phyloP scores from a whole-genome alignment of 2,888 invertebrate species.

The Tholera decimalis region DNA sequence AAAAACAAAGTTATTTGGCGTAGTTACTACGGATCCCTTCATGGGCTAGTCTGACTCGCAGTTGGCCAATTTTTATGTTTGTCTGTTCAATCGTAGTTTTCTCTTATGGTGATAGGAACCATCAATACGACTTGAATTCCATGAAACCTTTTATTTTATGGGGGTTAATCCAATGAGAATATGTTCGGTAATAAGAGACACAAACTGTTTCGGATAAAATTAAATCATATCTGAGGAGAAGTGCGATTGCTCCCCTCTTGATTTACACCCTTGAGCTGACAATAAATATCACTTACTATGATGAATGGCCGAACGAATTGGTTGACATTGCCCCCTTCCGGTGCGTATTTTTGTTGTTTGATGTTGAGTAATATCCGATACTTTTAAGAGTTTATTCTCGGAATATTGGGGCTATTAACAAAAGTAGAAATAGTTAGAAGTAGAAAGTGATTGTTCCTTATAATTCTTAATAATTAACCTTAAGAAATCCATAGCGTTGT shows the following conservation, averaged over 20 bases:
- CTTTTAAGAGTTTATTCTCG: conserved; percentile 13
- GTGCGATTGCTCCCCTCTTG: conserved; percentile 40
- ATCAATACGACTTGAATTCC: too few relatives aligned
- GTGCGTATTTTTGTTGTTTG: conserved; percentile 62
- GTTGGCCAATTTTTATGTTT: too few relatives aligned
- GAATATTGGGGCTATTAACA: conserved; percentile 14
- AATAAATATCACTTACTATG: conserved; percentile 80
- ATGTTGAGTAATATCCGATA: conserved; percentile 46
- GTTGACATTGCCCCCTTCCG: conserved; percentile 75
- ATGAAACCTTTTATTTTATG: too few relatives aligned
- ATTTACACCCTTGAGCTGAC: conserved; percentile 60
- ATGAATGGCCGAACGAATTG: conserved; percentile 74
- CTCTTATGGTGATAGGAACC: not conserved
- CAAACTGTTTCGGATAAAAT: conserved; percentile 36
- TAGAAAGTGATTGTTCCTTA: too few relatives aligned
- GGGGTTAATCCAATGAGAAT: too few relatives aligned
- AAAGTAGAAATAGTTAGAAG: too few relatives aligned
- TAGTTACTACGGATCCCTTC: too few relatives aligned
- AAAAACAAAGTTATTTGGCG: too few relatives aligned
- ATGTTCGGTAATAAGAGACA: conserved; percentile 20
- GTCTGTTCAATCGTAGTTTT: not conserved
- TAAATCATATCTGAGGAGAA: conserved; percentile 44
- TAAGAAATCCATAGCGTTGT: not conserved
- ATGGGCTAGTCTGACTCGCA: too few relatives aligned
- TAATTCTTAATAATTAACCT: not conserved